Conservation (phyloP, 2,888 invertebrate species). For the Coleophora flavipennella region DNA sequence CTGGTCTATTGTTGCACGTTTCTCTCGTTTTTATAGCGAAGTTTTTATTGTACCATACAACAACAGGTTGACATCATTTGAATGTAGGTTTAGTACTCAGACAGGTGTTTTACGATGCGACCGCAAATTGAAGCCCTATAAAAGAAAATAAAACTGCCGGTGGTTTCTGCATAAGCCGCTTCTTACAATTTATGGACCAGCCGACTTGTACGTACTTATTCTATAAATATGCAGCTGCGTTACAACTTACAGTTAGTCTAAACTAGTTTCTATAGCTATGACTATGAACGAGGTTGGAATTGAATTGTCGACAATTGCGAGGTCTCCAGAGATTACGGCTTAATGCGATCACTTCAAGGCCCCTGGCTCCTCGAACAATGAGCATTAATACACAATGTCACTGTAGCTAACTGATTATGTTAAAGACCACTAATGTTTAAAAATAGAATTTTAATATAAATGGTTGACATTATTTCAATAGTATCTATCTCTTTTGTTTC, state of each 20-base stretch:
- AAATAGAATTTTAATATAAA: too few species aligned
- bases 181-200: constrained; percentile 3
- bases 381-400: constrained; percentile 29
- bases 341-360: constrained; percentile 19
- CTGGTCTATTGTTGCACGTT: constrained; percentile 41
- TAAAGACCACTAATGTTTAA: background rate
- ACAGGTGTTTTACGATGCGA: constrained; percentile 18
- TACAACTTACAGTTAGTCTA: constrained; percentile 1
- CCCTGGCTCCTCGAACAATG: constrained; percentile 36
- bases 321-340: constrained; percentile 39
- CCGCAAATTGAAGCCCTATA: constrained; percentile 31
- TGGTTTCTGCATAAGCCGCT: constrained; percentile 5
- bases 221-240: constrained; percentile 2
- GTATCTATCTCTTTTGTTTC: constrained; percentile 39
- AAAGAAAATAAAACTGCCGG: constrained; percentile 2
- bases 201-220: background rate
- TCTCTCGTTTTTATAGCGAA: constrained; percentile 31
- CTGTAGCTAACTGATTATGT: constrained; percentile 38
- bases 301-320: constrained; percentile 29
- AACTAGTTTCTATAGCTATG: constrained; percentile 2
- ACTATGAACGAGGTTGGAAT: constrained; percentile 15
- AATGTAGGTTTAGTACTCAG: background rate
- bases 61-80: background rate
- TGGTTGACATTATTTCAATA: background rate
- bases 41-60: constrained; percentile 19